Evolutionary conservation across 2,888 invertebrate species (phyloP).

Genomic region (Cheilosia soror): DNA sequence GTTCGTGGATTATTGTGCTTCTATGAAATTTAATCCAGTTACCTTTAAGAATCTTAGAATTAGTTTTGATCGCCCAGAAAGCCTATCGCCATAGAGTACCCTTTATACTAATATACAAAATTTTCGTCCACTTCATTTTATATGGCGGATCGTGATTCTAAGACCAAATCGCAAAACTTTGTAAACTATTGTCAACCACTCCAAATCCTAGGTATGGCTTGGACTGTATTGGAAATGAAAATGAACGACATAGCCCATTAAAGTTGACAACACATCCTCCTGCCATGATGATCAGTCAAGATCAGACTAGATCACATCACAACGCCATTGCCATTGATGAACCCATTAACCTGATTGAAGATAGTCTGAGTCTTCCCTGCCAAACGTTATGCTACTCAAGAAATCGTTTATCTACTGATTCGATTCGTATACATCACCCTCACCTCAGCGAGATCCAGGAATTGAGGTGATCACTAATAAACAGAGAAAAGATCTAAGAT

Average conservation of each 20-base stretch:
- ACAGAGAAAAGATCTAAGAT: constrained; percentile 10
- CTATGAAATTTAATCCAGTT: too few relatives aligned
- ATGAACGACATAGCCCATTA: background rate
- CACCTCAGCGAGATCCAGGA: constrained; percentile 29
- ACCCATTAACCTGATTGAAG: constrained; percentile 60
- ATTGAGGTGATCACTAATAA: constrained; percentile 34
- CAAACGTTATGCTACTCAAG: constrained; percentile 23
- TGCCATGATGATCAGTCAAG: constrained; percentile 51
- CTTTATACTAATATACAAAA: too few relatives aligned
- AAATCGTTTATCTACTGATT: constrained; percentile 54
- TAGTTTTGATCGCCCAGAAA: too few relatives aligned
- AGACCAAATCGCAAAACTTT: too few relatives aligned
- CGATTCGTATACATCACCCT: constrained; percentile 44
- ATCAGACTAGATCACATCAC: constrained; percentile 28
- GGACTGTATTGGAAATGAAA: background rate
- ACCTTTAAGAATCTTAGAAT: too few relatives aligned
- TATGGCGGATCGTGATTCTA: too few relatives aligned
- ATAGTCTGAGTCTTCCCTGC: constrained; percentile 2
- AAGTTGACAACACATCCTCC: constrained; percentile 24
- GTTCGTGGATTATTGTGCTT: too few relatives aligned
- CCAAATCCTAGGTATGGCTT: too few relatives aligned
- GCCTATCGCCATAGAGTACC: too few relatives aligned
- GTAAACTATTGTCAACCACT: too few relatives aligned
- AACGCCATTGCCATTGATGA: constrained; percentile 48
- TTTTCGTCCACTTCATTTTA: too few relatives aligned